phyloP scores from a whole-genome alignment of 2,113 vertebrate genomes.

The Mobula birostris region DNA sequence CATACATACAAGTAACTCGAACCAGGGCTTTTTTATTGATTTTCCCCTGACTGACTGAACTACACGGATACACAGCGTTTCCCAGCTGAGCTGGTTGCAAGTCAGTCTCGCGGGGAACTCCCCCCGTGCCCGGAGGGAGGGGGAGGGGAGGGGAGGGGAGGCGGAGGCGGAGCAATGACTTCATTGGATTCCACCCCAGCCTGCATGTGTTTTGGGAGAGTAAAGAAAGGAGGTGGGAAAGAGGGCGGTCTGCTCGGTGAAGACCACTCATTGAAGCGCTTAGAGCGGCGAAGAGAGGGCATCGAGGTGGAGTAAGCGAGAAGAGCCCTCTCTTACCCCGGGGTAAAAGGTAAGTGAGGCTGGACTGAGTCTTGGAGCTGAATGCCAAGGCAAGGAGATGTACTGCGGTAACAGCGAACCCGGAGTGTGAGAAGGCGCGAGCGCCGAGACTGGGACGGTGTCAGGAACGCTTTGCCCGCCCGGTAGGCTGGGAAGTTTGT shows the following conservation, averaged over 20 bases:
- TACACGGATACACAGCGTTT: background rate
- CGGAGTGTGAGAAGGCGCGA: background rate
- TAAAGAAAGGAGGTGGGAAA: slow-evolving; percentile 5
- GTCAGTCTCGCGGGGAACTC: background rate
- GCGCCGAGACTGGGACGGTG: background rate
- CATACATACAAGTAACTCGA: background rate
- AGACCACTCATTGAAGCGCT: background rate
- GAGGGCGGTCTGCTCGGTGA: background rate
- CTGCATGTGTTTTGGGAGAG: slow-evolving; percentile 1
- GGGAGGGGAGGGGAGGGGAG: background rate
- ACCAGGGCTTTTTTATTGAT: background rate
- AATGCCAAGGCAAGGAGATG: background rate
- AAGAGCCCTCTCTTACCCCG: background rate
- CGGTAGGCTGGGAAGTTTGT: background rate
- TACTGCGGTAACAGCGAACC: background rate
- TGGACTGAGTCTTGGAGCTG: background rate
- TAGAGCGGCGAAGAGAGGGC: background rate
- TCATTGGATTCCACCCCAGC: slow-evolving; percentile 10
- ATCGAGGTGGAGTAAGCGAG: background rate
- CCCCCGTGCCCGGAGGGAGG: background rate
- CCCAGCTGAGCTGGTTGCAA: background rate
- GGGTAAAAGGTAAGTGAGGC: background rate
- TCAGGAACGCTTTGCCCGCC: background rate
- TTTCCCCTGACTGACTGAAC: background rate
- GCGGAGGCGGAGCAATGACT: background rate